Base-by-base conservation (phyloP, 2,888 invertebrate genomes). In the Idaea dimidiata region DNA sequence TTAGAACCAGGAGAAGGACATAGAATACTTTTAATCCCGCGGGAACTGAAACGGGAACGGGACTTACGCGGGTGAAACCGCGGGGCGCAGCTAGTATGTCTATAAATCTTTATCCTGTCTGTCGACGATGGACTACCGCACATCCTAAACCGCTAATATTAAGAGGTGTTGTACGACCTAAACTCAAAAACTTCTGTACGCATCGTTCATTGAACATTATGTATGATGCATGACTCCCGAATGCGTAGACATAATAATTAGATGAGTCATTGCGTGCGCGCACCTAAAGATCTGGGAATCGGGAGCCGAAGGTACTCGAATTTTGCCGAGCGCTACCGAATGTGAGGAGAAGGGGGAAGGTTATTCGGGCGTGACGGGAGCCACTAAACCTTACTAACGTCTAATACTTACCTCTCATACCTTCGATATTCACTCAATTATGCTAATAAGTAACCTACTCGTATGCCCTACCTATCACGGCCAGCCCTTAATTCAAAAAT, bases 301-400 rank as follows among this genome's bases (percentile, higher is more conserved):
- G 70, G 71, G 65, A 70, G 61, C 68, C 75, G 74, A 74, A 71
- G 65, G 72, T 31, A n/a, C 61, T 75, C 89, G 88, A 88, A 76
- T 72, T 68, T 70, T 59, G 8, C 67, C 71, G 71, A 70, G 32
- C 24, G 43, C 16, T 77, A 74, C 80, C 86, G 87, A 86, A 83
- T 80, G 72, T 71, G 75, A 66, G 72, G 73, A 72, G 78, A 76
- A 80, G 81, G 72, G 82, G 82, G 81, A 78, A 79, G 83, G 57
- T 79, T 85, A 80, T 66, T 80, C 81, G 82, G 75, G 84, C 89
- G 83, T 89, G 87, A 89, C 87, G 84, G 69, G 69, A 69, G 63
- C 65, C 82, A 84, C 79, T 88, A 78, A 78, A 82, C 79, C 84
- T 80, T 83, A 78, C 80, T 82, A 77, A 83, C 81, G 83, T 79